Evolutionary conservation across 2,113 vertebrate genomes (phyloP).

Genomic region (Machaerirhynchus nigripectus): DNA sequence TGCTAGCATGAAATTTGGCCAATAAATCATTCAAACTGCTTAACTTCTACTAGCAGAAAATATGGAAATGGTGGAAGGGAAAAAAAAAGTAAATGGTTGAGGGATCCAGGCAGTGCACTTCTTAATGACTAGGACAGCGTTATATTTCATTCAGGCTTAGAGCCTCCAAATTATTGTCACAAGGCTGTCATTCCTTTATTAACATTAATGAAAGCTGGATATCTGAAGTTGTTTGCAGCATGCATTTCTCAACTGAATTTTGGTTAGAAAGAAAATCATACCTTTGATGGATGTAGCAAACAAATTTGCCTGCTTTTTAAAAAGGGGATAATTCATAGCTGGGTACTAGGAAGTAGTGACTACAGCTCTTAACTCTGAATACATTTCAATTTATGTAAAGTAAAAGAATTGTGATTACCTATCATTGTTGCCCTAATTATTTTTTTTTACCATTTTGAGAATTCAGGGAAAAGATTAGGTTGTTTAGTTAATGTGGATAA

Average conservation of each 20-base stretch:
- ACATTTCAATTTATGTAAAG: not conserved
- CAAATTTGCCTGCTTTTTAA: not conserved
- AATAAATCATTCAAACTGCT: slow-evolving; percentile 21
- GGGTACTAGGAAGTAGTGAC: not conserved
- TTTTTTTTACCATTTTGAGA: not conserved
- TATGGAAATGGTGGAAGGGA: not conserved
- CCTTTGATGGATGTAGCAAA: not conserved
- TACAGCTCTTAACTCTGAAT: not conserved
- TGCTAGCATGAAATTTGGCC: not conserved
- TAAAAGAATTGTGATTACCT: not conserved
- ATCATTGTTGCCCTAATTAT: not conserved
- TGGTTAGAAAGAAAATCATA: not conserved
- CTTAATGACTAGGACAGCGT: not conserved
- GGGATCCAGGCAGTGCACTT: not conserved
- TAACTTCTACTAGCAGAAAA: not conserved
- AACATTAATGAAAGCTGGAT: not conserved
- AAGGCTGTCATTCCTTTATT: not conserved
- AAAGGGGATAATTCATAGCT: not conserved
- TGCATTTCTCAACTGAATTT: not conserved
- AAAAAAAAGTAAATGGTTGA: not conserved
- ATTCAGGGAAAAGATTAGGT: not conserved
- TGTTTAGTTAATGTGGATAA: not conserved
- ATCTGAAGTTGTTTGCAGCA: not conserved
- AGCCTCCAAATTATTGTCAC: not conserved
- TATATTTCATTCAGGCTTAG: not conserved